Conservation (phyloP, 2,888 invertebrate species). For the Tribolium freemani region DNA sequence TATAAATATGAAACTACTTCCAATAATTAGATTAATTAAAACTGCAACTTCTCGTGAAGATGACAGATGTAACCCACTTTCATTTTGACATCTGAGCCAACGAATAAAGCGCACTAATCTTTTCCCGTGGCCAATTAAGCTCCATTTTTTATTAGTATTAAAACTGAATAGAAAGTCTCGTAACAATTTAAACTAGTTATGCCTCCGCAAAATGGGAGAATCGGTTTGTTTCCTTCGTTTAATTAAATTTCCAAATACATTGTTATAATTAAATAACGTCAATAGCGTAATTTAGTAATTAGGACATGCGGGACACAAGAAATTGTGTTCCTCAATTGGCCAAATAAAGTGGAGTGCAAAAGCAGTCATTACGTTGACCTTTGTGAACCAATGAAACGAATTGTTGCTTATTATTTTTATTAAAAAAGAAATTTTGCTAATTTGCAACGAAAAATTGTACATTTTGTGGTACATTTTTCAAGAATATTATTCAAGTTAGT, state of each 20-base stretch:
- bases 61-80: neutral
- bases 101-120: neutral
- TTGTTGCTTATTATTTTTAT: too few relatives aligned
- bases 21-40: neutral
- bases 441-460: too few relatives aligned
- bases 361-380: too few relatives aligned
- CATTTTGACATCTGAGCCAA: neutral
- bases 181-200: neutral
- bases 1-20: too few relatives aligned
- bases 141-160: neutral
- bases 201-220: neutral
- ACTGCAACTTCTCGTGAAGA: neutral
- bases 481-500: too few relatives aligned
- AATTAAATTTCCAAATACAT: neutral
- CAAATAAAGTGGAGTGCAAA: neutral
- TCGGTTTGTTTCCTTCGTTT: neutral
- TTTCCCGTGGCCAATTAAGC: neutral
- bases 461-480: too few relatives aligned
- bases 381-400: too few relatives aligned
- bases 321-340: neutral
- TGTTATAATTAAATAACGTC: neutral
- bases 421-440: too few relatives aligned
- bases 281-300: neutral
- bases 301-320: neutral
- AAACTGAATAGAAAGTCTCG: neutral